Evolutionary conservation across 2,797 vertebrate species (phyloP), one percentile per base, ranked within the genome.

Genomic region (Phataginus tetradactyla): DNA sequence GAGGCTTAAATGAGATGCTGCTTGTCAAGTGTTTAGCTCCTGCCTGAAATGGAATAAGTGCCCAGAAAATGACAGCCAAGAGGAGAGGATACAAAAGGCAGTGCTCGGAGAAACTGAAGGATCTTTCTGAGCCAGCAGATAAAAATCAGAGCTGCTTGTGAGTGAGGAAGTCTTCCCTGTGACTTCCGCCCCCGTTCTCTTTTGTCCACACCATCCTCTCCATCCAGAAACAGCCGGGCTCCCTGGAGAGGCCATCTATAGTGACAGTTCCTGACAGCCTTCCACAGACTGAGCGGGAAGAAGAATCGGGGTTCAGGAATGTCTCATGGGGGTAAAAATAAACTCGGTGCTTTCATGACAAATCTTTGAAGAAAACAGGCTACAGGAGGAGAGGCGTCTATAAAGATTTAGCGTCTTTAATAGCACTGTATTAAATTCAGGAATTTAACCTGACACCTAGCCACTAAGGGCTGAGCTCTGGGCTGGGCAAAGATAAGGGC

Each of bases 21-120:
- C 91, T 95, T 94, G 74, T 96, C 95, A 97, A 57, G 25, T 7
- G 53, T 84, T 89, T 75, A 45, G 83, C 66, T 97, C 55, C 71
- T 84, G 69, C 83, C 86, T 49, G 78, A 94, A 87, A 83, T 17
- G 59, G 91, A 96, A 29, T 89, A 91, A 94, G 88, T 94, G 89
- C 86, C 94, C 88, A 86, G 96, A 94, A 96, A 96, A 81, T 93
- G 96, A 92, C 96, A 97, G 94, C 77, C 59, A 39, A 64, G 81
- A 15, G 25, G 37, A 61, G 80, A 83, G 77, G 45, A 51, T 78
- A 89, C 87, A 64, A 84, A 97, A 96, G 88, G 61, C 39, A 17
- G 10, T 5, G 37, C 68, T 25, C 83, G 86, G 88, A 93, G 63
- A 23, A 91, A 78, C 72, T 63, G 69, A 81, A 55, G 25, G 61